These are phyloP conservation scores for Drosophila lacertosa DNA, from an alignment of 1,140 invertebrate species.

Conservation along the genomic window DNA sequence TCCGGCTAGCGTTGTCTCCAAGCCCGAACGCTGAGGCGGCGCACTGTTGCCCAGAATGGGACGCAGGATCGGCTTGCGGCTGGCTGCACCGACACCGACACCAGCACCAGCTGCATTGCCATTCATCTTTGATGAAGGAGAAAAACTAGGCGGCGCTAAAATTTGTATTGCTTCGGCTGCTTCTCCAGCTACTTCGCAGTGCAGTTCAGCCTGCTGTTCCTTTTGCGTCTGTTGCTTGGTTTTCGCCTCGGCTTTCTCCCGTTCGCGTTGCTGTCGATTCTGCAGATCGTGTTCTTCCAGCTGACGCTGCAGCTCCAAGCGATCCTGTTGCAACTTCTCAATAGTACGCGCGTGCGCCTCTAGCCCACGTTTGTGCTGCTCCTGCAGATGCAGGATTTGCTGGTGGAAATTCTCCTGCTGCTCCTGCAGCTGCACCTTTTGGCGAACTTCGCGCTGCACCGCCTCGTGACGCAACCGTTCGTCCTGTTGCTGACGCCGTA, in stretches of 20 bases:
- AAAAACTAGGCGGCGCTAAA: not conserved
- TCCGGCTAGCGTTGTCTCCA: not conserved
- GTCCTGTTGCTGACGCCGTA: slow-evolving; percentile 18
- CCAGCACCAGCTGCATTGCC: slow-evolving; percentile 19
- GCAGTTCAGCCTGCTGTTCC: not conserved
- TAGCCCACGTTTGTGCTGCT: slow-evolving; percentile 26
- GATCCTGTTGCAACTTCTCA: slow-evolving; percentile 11
- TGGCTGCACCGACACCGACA: not conserved
- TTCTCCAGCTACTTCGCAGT: not conserved
- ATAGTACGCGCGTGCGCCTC: slow-evolving; percentile 11
- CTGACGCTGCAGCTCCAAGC: not conserved
- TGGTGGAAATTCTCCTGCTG: slow-evolving; percentile 7
- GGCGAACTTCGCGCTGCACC: not conserved
- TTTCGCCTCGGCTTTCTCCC: not conserved
- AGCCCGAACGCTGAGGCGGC: slow-evolving; percentile 18
- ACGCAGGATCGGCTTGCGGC: slow-evolving; percentile 49
- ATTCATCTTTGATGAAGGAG: slow-evolving; percentile 20
- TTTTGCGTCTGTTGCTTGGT: slow-evolving; percentile 14
- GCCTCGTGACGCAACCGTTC: not conserved
- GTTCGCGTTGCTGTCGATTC: slow-evolving; percentile 9
- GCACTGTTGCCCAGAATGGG: slow-evolving; percentile 66
- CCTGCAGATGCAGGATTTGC: slow-evolving; percentile 14
- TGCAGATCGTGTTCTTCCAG: slow-evolving; percentile 28
- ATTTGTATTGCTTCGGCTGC: not conserved
- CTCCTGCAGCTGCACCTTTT: slow-evolving; percentile 6